phyloP scores from a whole-genome alignment of 1,140 invertebrate genomes.

The Drosophila arizonae region DNA sequence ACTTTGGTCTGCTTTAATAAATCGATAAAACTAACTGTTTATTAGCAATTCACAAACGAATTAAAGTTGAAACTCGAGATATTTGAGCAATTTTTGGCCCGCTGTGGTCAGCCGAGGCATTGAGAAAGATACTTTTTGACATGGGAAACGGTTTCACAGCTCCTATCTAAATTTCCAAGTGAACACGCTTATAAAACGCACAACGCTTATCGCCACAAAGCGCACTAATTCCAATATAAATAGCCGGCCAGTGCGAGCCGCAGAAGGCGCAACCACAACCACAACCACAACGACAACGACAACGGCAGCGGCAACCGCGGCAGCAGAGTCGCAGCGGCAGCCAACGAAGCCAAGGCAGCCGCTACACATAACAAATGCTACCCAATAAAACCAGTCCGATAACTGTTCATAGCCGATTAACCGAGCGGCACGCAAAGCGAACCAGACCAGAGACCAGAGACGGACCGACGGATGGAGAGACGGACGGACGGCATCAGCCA shows the following conservation, averaged over 20 bases:
- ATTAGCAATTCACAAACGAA: too few species aligned
- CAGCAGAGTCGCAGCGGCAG: slow-evolving; percentile 8
- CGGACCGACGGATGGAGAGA: neutral
- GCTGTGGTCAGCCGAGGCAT: slow-evolving; percentile 6
- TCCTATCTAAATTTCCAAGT: slow-evolving; percentile 71
- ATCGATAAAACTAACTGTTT: too few species aligned
- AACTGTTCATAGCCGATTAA: slow-evolving; percentile 79
- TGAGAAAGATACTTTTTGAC: slow-evolving; percentile 41
- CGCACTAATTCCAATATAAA: slow-evolving; percentile 75
- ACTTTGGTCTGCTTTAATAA: too few species aligned
- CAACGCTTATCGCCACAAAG: slow-evolving; percentile 66
- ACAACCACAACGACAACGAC: slow-evolving; percentile 6
- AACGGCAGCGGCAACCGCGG: slow-evolving; percentile 16
- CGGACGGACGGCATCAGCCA: neutral
- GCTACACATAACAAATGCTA: slow-evolving; percentile 68
- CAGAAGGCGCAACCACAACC: slow-evolving; percentile 22
- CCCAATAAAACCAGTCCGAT: slow-evolving; percentile 74
- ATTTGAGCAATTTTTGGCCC: slow-evolving; percentile 23
- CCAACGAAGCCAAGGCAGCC: slow-evolving; percentile 15
- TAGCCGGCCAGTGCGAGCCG: slow-evolving; percentile 33
- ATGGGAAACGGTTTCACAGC: slow-evolving; percentile 34
- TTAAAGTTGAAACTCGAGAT: neutral
- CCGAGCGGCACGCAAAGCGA: slow-evolving; percentile 67
- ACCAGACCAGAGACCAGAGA: slow-evolving; percentile 36
- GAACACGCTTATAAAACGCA: slow-evolving; percentile 70